Evolutionary conservation across 2,113 vertebrate genomes (phyloP).

Genomic region (Tichodroma muraria): DNA sequence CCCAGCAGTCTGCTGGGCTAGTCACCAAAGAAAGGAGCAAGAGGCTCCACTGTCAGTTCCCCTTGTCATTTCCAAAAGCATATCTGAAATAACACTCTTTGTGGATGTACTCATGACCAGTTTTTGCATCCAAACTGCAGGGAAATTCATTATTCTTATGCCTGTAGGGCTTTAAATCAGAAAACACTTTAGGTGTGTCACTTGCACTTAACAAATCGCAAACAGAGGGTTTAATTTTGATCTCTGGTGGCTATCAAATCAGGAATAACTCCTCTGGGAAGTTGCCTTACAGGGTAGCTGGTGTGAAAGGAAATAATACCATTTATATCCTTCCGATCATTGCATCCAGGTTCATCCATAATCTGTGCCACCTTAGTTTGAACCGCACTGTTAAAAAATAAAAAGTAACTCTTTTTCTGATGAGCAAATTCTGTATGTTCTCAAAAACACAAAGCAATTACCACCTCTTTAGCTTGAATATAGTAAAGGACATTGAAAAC

Average conservation of each 20-base stretch:
- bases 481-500: neutral
- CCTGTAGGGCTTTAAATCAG: neutral
- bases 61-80: fast-evolving
- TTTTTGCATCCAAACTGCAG: neutral
- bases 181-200: neutral
- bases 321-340: neutral
- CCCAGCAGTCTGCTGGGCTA: neutral
- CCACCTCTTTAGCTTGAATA: neutral
- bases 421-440: neutral
- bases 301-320: neutral
- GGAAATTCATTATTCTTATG: neutral
- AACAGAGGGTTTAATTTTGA: neutral
- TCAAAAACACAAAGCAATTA: neutral
- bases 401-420: neutral
- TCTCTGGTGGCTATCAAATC: neutral
- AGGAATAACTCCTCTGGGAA: neutral
- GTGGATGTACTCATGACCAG: neutral
- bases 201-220: neutral
- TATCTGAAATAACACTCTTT: neutral
- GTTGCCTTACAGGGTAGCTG: neutral
- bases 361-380: neutral
- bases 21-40: neutral
- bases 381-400: neutral
- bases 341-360: neutral
- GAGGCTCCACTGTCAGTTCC: neutral